Percentiles rank a stretch among this genome's conserved stretches.
These are phyloP conservation scores for Coilia nasus DNA, from an alignment of 2,797 vertebrate genomes.

Conservation along the genomic window DNA sequence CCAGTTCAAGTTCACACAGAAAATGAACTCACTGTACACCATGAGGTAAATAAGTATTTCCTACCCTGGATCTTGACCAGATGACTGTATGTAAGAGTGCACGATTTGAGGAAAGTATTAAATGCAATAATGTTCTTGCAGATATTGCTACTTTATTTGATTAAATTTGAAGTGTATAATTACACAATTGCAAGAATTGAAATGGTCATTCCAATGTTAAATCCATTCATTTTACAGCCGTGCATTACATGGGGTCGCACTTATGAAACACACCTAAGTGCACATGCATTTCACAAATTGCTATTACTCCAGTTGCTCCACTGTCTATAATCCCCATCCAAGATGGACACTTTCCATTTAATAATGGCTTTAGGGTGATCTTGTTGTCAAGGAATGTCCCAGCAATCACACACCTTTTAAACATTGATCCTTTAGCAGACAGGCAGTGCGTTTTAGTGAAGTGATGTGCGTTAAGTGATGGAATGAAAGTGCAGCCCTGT, in stretches of 20 bases:
- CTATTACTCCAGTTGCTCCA: not conserved
- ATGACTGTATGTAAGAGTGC: not conserved
- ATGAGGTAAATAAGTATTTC: not conserved
- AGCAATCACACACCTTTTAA: not conserved
- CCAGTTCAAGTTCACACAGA: not conserved
- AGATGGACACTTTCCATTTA: not conserved
- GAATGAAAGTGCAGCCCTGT: not conserved
- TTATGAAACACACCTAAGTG: not conserved
- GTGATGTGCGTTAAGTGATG: conserved; percentile 2
- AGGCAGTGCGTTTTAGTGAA: conserved; percentile 9
- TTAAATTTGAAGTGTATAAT: too few species aligned
- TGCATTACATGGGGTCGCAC: not conserved
- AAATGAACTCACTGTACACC: not conserved
- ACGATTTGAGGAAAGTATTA: too few species aligned
- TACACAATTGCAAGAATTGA: too few species aligned
- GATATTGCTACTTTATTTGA: too few species aligned
- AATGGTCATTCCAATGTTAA: too few species aligned
- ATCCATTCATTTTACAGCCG: too few species aligned
- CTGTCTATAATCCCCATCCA: not conserved
- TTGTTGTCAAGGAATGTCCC: not conserved
- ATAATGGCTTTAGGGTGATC: not conserved
- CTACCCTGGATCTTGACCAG: not conserved
- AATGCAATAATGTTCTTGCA: too few species aligned
- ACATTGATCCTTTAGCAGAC: not conserved
- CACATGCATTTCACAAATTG: not conserved